Base-by-base conservation (phyloP, 2,113 vertebrate genomes). In the Periophthalmodon schlosseri region DNA sequence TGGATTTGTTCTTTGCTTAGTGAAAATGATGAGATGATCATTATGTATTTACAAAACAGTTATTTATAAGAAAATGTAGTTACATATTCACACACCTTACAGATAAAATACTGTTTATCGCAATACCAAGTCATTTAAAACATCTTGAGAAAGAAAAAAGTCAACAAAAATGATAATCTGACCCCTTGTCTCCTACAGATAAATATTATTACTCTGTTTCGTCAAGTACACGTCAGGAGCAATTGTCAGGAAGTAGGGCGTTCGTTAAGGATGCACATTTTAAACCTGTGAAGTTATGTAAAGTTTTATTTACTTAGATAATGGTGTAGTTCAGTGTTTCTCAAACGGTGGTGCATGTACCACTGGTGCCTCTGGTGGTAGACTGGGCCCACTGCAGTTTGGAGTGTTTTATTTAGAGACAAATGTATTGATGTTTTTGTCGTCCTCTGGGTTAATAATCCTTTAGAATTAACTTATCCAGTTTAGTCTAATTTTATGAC, bases 41-140 rank as follows among this genome's bases (percentile, higher is more conserved):
- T 77, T 79, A 79, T 76, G 77, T 89, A 92, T 93, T 88, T 90
- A 93, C 89, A 91, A 87, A 86, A 90, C 67, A 64, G 68, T 34
- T 36, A 73, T 85, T 77, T 68, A 70, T 89, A 89, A 83, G 87
- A 91, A 90, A 91, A 88, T 85, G 83, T 93, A 91, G 90, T 89
- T 90, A 90, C 87, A 91, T 89, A 91, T 90, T 89, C 89, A 92
- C 89, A 91, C 86, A 91, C 78, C 85, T 86, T 79, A 90, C 88
- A 90, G 83, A 77, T 83, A 86, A 78, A 65, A 84, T 77, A 90
- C 79, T 84, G 77, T 83, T 84, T 75, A 89, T 84, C 88, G 86
- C 74, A 88, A 89, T 82, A 90, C 78, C 77, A 74, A 90, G 81
- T 88, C 80, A 79, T 83, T 87, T 79, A 78, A 86, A 89, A 91